These are phyloP conservation scores for Macrosteles quadrilineatus DNA, from an alignment of 1,140 invertebrate species.

Conservation along the genomic window DNA sequence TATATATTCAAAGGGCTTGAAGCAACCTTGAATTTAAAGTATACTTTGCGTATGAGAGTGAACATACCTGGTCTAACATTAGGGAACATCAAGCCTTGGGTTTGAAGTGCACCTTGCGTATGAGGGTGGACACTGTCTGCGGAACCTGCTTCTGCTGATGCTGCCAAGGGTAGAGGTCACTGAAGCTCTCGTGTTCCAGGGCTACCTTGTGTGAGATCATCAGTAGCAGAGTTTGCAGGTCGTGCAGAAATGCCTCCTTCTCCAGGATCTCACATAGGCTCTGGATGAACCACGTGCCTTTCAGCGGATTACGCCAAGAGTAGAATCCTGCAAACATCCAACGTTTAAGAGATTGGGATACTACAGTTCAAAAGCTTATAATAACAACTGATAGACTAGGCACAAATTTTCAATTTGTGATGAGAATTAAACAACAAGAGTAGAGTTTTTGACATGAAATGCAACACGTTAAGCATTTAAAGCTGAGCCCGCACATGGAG, in stretches of 20 bases:
- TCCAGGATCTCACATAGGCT: constrained; percentile 60
- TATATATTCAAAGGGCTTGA: too few species aligned
- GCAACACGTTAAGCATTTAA: too few species aligned
- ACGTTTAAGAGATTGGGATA: constrained; percentile 21
- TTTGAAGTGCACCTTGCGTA: constrained; percentile 59
- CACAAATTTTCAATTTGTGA: not conserved
- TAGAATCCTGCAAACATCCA: constrained; percentile 65
- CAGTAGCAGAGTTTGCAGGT: constrained; percentile 65
- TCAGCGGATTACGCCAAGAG: constrained; percentile 65
- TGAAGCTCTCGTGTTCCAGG: constrained; percentile 59
- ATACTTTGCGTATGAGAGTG: too few species aligned
- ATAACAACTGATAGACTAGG: not conserved
- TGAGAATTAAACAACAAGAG: too few species aligned
- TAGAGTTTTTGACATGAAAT: too few species aligned
- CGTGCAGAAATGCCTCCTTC: constrained; percentile 52
- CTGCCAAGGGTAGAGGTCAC: constrained; percentile 52
- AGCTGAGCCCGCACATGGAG: too few species aligned
- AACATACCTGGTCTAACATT: not conserved
- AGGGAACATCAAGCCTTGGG: constrained; percentile 40
- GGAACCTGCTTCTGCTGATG: constrained; percentile 69
- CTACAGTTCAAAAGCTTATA: not conserved
- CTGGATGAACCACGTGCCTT: constrained; percentile 73
- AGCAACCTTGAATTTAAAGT: too few species aligned
- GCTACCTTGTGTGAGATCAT: constrained; percentile 64
- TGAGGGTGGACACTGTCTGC: constrained; percentile 65